A percentile compares a stretch with the other conserved stretches of the same genome.
These are phyloP conservation scores for Campopleginae sp. DNA, from an alignment of 2,888 invertebrate genomes.

Conservation along the genomic window DNA sequence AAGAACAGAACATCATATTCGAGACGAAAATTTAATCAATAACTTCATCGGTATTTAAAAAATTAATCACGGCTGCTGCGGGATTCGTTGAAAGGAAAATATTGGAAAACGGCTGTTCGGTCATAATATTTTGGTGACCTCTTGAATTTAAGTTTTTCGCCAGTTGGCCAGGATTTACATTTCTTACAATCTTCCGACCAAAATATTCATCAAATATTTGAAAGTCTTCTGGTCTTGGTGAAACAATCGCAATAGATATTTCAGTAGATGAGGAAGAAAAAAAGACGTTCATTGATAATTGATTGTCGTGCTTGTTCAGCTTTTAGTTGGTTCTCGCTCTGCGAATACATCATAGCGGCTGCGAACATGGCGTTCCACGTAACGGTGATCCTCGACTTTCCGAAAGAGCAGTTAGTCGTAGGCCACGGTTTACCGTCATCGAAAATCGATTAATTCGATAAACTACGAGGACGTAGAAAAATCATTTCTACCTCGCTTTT, in stretches of 20 bases:
- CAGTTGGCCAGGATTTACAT: neutral
- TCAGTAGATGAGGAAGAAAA: neutral
- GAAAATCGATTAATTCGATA: constrained; percentile 79
- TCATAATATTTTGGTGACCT: neutral
- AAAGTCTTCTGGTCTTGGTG: neutral
- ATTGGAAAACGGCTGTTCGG: neutral
- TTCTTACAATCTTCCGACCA: neutral
- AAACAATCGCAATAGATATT: neutral
- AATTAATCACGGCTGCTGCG: neutral
- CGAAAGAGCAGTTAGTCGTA: constrained; percentile 91
- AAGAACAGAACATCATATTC: neutral
- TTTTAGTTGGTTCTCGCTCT: constrained; percentile 97
- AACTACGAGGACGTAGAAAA: constrained; percentile 43
- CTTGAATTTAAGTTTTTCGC: neutral
- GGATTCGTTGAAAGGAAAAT: neutral
- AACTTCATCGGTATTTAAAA: neutral
- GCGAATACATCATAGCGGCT: constrained; percentile 96
- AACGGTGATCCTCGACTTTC: constrained; percentile 94
- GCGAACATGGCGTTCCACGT: constrained; percentile 97
- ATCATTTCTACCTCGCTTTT: constrained; percentile 71
- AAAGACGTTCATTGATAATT: neutral
- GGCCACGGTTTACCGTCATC: constrained; percentile 86
- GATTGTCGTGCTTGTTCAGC: constrained; percentile 86
- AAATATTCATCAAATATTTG: neutral
- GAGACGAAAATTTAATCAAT: neutral